Conservation (phyloP, 2,113 vertebrate genomes). For the Oncorhynchus gorbuscha region DNA sequence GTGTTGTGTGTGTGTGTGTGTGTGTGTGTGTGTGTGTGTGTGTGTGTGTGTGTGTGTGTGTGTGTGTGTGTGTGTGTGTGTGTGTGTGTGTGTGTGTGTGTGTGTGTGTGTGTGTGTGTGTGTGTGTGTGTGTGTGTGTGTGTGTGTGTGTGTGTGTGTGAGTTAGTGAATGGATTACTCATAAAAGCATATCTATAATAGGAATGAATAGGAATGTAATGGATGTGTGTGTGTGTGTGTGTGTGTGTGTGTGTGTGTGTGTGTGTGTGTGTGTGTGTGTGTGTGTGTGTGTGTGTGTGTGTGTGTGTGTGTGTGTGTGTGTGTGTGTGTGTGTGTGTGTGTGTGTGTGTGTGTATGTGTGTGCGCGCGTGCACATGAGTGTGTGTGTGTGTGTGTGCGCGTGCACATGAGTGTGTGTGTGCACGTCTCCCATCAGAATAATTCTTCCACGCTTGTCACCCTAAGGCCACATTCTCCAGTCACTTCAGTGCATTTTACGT, state of each 20-base stretch:
- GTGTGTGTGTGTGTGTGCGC: too few species aligned
- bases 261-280: too few species aligned
- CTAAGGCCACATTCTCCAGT: neutral
- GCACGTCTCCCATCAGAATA: neutral
- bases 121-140: neutral
- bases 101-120: neutral
- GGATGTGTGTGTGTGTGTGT: neutral
- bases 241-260: neutral
- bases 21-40: neutral
- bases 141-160: neutral
- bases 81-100: neutral
- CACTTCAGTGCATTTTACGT: constrained; percentile 26
- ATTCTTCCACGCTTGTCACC: neutral
- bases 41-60: too few species aligned
- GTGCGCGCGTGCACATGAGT: neutral
- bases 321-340: too few species aligned
- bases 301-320: neutral
- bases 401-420: neutral
- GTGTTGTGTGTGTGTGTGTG: neutral
- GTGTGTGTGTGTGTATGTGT: neutral
- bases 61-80: neutral
- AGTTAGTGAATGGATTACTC: neutral
- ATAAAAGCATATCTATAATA: neutral
- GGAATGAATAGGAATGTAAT: neutral
- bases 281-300: neutral